Conservation (phyloP, 2,113 vertebrate genomes). For the Gymnobelideus leadbeateri region DNA sequence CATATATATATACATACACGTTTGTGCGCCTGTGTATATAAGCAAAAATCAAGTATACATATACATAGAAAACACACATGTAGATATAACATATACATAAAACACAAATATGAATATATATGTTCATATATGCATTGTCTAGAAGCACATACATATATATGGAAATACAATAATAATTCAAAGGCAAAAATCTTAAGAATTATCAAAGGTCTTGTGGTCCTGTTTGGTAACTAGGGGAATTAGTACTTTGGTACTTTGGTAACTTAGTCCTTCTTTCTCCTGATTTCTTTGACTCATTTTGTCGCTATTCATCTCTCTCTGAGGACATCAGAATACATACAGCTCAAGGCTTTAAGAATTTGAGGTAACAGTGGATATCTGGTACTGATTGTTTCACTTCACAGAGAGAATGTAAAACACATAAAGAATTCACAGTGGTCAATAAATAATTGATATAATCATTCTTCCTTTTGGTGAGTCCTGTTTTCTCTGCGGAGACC, state of each 20-base stretch:
- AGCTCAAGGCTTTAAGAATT: not conserved
- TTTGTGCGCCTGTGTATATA: not conserved
- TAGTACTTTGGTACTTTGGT: too few relatives aligned
- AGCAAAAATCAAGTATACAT: not conserved
- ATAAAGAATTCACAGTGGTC: not conserved
- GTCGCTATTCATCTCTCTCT: not conserved
- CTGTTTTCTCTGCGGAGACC: not conserved
- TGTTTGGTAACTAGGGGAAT: not conserved
- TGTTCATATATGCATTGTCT: not conserved
- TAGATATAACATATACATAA: too few relatives aligned
- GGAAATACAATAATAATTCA: not conserved
- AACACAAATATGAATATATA: not conserved
- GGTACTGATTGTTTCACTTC: not conserved
- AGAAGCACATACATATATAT: not conserved
- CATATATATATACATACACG: not conserved
- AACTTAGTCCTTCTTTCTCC: not conserved
- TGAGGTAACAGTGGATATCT: too few relatives aligned
- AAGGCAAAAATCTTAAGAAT: not conserved
- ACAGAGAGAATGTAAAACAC: not conserved
- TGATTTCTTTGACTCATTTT: not conserved
- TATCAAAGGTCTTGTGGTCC: not conserved
- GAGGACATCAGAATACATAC: not conserved
- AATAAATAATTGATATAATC: not conserved
- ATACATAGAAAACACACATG: too few relatives aligned
- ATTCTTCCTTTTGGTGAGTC: not conserved